These are phyloP conservation scores for Parnassius glacialis DNA, from an alignment of 2,888 invertebrate genomes.

Conservation along the genomic window DNA sequence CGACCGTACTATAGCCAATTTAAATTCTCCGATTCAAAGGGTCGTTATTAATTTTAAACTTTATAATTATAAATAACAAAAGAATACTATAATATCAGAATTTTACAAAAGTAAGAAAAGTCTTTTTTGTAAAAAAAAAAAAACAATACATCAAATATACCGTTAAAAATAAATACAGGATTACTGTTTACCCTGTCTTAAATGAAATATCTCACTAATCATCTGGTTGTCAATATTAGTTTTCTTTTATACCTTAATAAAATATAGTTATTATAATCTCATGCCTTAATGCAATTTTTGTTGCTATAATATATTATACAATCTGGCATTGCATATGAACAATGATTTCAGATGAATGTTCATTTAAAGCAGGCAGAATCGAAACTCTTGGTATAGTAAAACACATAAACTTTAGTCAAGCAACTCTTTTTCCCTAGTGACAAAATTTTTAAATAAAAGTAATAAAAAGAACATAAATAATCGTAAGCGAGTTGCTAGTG, in stretches of 20 bases:
- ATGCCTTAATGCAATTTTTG: constrained; percentile 2
- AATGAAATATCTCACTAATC: constrained; percentile 18
- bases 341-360: too few relatives aligned
- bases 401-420: too few relatives aligned
- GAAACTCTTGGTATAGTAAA: too few relatives aligned
- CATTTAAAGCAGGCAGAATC: too few relatives aligned
- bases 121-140: constrained; percentile 9
- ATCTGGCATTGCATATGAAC: too few relatives aligned
- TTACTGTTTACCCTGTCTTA: constrained; percentile 6
- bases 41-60: neutral
- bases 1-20: neutral
- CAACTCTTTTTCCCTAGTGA: too few relatives aligned
- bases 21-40: neutral
- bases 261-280: constrained; percentile 17
- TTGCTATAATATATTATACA: neutral
- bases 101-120: constrained; percentile 3
- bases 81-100: constrained; percentile 12
- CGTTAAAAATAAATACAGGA: constrained; percentile 12
- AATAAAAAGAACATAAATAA: too few relatives aligned
- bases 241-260: constrained; percentile 1
- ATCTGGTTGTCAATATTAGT: constrained; percentile 10
- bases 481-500: too few relatives aligned
- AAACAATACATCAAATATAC: constrained; percentile 3
- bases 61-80: constrained; percentile 10
- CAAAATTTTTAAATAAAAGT: too few relatives aligned